Base-by-base conservation (phyloP, 30 jellyfish, hydroid and myxozoan species). In the Hydractinia echinata region DNA sequence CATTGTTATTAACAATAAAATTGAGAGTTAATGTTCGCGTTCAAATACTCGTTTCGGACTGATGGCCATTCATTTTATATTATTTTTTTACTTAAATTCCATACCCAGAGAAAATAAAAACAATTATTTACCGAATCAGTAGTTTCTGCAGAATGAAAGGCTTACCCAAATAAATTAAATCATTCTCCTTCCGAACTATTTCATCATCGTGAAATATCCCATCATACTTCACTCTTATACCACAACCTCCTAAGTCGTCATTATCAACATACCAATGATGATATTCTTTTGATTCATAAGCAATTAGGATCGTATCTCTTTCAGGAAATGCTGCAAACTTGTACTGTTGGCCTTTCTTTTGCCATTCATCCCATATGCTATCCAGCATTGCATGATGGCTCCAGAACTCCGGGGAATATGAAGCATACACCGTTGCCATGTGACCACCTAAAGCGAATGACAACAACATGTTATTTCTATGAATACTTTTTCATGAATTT, bases 371-470 rank as follows among this genome's bases (percentile, higher is more conserved):
- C 85, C 85, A 77, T 10, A 77, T 19, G 53, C 55, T 78, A 30
- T 77, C 85, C 21, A 77, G 4, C 85, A 77, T 77, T 1, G 76
- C 85, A 30, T 77, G 85, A 14, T 77, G 85, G 13, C 54, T 54
- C 81, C 80, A 77, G 53, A 77, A 77, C 30, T 77, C 85, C 0
- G 85, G 85, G 0, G 85, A 56, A 4, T n/a, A 18, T 54, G 85
- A 56, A 4, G 85, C 73, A 49, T 9, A 77, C 14, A 18, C 54
- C 11, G 85, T 77, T 54, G 21, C 55, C 85, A 77, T 77, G 10
- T 77, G 85, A 18, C 85, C 85, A 19, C 85, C 85, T 77, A 58
- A 3, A 58, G 19, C 69, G 69, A 30, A 11, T 58, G 69, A 58
- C 15, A 58, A 11, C 69, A 11, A 58, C 15, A 58, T 58, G 69